Percentiles rank a stretch among this genome's conserved stretches.
These are phyloP conservation scores for Vultur gryphus DNA, from an alignment of 2,797 vertebrate species.

Conservation along the genomic window DNA sequence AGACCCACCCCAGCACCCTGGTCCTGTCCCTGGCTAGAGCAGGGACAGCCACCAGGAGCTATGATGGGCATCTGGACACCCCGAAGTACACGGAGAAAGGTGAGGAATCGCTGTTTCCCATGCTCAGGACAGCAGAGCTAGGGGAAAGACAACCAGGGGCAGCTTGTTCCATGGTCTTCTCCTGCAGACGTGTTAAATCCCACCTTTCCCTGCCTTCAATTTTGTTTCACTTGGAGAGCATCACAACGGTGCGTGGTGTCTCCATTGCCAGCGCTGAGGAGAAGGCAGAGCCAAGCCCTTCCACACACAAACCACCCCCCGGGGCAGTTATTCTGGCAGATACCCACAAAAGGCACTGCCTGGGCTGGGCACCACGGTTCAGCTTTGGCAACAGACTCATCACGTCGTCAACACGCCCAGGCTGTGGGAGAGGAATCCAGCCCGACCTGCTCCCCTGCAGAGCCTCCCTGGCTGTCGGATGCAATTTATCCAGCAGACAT, in stretches of 20 bases:
- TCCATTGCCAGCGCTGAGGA: background rate
- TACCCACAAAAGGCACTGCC: background rate
- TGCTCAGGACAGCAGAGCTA: background rate
- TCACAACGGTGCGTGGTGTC: accelerated
- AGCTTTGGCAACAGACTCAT: conserved; percentile 1
- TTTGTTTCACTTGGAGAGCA: background rate
- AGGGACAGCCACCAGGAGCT: background rate
- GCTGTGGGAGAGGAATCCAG: conserved; percentile 60
- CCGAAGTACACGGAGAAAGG: background rate
- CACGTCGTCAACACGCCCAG: background rate
- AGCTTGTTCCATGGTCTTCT: background rate
- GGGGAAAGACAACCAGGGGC: background rate
- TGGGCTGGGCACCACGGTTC: background rate
- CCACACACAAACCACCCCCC: background rate
- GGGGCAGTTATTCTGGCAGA: background rate
- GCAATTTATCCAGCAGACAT: conserved; percentile 52
- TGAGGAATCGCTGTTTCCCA: accelerated
- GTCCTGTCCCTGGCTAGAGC: background rate
- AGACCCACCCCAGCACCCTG: background rate
- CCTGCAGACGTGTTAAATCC: background rate
- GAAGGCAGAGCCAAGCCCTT: background rate
- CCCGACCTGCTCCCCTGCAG: conserved; percentile 10
- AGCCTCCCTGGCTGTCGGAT: conserved; percentile 12
- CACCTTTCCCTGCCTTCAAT: background rate
- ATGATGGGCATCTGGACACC: background rate